Conservation (phyloP, 23 tunicate genomes). For the Halocynthia roretzi region DNA sequence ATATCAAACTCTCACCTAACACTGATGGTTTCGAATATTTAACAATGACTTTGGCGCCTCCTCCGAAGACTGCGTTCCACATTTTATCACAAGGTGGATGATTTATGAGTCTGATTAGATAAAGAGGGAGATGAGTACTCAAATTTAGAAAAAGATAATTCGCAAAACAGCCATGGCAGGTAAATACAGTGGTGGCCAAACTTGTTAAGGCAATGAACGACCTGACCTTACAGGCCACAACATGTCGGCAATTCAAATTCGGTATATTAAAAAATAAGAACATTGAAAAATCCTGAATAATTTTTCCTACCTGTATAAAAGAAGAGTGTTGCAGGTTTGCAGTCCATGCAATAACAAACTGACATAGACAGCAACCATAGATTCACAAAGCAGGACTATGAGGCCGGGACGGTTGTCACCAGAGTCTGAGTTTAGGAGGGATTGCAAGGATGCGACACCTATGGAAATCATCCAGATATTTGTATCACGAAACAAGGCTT, state of each 20-base stretch:
- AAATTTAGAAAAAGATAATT: no score
- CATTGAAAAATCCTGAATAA: no score
- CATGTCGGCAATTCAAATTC: no score
- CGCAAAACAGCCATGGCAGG: no score
- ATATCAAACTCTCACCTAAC: constrained; percentile 4
- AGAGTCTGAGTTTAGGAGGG: constrained; percentile 44
- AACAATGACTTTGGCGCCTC: constrained; percentile 40
- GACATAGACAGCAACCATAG: constrained; percentile 54
- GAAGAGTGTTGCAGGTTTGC: constrained; percentile 50
- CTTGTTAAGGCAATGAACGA: no score
- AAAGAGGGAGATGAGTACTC: background rate
- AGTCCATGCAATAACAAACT: constrained; percentile 62
- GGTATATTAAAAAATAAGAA: no score
- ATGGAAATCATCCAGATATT: background rate
- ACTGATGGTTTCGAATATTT: constrained; percentile 44
- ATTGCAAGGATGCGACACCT: constrained; percentile 56
- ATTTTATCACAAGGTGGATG: constrained; percentile 46
- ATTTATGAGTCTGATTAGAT: constrained; percentile 32
- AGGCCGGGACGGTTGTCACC: constrained; percentile 51
- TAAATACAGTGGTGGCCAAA: no score
- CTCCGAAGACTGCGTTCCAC: constrained; percentile 95
- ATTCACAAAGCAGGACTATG: constrained; percentile 65
- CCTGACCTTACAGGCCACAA: no score
- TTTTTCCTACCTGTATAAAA: constrained; percentile 29
- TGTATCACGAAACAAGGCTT: background rate